Evolutionary conservation across 1,140 invertebrate species (phyloP).

Genomic region (Magallana ariakensis): DNA sequence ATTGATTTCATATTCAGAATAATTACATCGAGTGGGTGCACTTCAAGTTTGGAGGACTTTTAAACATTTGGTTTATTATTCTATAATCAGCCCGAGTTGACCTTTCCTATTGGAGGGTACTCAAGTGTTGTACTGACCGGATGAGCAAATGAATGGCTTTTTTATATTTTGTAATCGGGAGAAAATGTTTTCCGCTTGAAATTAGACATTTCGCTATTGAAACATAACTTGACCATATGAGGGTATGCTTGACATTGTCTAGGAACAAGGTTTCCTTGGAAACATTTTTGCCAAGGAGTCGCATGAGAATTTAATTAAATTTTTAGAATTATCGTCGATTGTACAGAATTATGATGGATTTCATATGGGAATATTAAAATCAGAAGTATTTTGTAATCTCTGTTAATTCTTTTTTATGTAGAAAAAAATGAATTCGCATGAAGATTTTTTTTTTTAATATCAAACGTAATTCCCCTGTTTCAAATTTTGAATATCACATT

Average conservation of each 20-base stretch:
- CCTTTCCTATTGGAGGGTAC: conserved; percentile 14
- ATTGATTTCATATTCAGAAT: conserved; percentile 39
- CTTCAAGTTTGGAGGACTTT: conserved; percentile 11
- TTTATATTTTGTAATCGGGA: conserved; percentile 32
- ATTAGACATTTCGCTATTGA: conserved; percentile 9
- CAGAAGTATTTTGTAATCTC: not conserved
- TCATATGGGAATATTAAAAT: not conserved
- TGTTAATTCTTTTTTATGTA: not conserved
- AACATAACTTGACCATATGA: conserved; percentile 25
- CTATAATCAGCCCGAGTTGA: conserved; percentile 17
- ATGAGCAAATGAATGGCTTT: conserved; percentile 11
- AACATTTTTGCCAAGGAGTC: not conserved
- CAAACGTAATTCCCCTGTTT: not conserved
- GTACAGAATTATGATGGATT: not conserved
- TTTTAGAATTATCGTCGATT: not conserved
- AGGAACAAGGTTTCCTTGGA: not conserved
- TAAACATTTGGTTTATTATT: conserved; percentile 38
- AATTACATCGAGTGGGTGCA: conserved; percentile 22
- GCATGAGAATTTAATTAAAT: conserved; percentile 37
- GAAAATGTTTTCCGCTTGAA: conserved; percentile 23
- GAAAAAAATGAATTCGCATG: conserved; percentile 3
- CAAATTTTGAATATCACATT: not conserved
- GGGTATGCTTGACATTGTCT: not conserved
- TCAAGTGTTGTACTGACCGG: conserved; percentile 10
- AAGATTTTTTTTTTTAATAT: no score